These are phyloP conservation scores for Andrena cerasifolii DNA, from an alignment of 1,140 invertebrate genomes.

Conservation along the genomic window DNA sequence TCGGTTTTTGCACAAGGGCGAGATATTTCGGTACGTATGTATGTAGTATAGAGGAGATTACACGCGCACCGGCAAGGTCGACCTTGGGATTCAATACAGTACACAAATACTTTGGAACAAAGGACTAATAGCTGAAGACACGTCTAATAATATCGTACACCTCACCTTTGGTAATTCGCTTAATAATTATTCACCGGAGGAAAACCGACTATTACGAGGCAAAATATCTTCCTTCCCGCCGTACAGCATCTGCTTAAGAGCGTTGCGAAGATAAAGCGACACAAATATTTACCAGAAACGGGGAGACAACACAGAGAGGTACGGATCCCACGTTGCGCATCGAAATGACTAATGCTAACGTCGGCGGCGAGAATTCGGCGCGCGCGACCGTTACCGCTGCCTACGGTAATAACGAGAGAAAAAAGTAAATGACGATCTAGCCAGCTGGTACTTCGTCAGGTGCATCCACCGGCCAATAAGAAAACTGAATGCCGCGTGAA, in stretches of 20 bases:
- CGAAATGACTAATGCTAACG: background rate
- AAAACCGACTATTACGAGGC: slow-evolving; percentile 1
- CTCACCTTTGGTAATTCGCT: background rate
- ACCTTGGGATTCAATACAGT: slow-evolving; percentile 35
- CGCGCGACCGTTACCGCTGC: no score
- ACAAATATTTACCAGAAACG: slow-evolving; percentile 6
- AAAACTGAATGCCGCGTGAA: background rate
- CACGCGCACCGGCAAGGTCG: slow-evolving; percentile 15
- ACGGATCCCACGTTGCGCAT: background rate
- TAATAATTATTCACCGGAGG: background rate
- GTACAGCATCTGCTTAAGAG: background rate
- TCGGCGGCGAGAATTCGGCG: background rate
- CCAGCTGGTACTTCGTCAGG: slow-evolving; percentile 7
- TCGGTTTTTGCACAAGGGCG: slow-evolving; percentile 43
- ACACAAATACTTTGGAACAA: slow-evolving; percentile 32
- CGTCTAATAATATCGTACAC: background rate
- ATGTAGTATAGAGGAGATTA: slow-evolving; percentile 7
- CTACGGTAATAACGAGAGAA: no score
- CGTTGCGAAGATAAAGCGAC: background rate
- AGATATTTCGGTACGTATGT: slow-evolving; percentile 41
- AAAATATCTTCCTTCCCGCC: background rate
- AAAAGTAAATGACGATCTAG: background rate
- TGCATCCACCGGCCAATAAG: background rate
- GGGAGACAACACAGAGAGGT: background rate
- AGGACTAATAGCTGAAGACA: slow-evolving; percentile 6